These are phyloP conservation scores for Eulemur rufifrons DNA, from an alignment of 2,113 vertebrate genomes.

Conservation along the genomic window DNA sequence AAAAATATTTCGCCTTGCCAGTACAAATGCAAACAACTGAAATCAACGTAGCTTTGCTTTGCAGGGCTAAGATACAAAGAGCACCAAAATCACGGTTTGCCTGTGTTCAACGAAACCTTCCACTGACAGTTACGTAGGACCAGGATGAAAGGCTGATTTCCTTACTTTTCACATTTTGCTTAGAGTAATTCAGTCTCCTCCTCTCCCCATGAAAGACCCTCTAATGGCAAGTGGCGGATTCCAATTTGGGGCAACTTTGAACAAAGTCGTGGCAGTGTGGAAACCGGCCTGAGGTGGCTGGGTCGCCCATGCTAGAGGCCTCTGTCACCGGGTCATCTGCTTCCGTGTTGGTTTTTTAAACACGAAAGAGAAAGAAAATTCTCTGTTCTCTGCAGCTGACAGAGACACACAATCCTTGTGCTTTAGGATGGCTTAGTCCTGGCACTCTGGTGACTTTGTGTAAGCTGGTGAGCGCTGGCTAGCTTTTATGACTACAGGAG, in stretches of 20 bases:
- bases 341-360: conserved; percentile 73
- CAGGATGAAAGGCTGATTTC: conserved; percentile 83
- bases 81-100: conserved; percentile 88
- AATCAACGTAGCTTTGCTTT: conserved; percentile 86
- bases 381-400: conserved; percentile 75
- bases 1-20: conserved; percentile 92
- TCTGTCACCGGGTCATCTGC: conserved; percentile 12
- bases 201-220: conserved; percentile 45
- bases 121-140: conserved; percentile 80
- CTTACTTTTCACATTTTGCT: conserved; percentile 69
- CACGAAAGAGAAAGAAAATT: conserved; percentile 74
- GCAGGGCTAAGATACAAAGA: conserved; percentile 88
- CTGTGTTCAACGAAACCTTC: conserved; percentile 83
- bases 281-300: conserved; percentile 39
- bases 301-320: background rate
- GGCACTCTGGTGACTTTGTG: conserved; percentile 71
- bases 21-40: conserved; percentile 91
- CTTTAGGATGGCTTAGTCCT: conserved; percentile 82
- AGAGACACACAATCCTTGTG: conserved; percentile 85
- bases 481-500: conserved; percentile 9
- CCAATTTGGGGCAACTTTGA: conserved; percentile 67
- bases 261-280: conserved; percentile 72
- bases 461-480: conserved; percentile 80
- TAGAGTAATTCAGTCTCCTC: conserved; percentile 29
- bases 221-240: conserved; percentile 69